These are phyloP conservation scores for Crocidura indochinensis DNA, from an alignment of 2,797 vertebrate genomes.

Conservation along the genomic window DNA sequence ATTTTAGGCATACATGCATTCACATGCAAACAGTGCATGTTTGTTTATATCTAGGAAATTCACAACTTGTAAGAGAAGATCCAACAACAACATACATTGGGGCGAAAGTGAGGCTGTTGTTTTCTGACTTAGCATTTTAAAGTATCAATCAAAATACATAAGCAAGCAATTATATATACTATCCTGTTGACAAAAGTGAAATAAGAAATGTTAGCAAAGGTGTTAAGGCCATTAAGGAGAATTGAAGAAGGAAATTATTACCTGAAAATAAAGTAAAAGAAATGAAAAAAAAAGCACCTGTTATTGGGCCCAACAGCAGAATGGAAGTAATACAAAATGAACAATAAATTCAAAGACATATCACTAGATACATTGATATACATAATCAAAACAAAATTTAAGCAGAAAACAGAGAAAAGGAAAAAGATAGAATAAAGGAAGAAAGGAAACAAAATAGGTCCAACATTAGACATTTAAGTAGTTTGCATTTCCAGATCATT, in stretches of 20 bases:
- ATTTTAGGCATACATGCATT: too few species aligned
- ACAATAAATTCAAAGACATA: not conserved
- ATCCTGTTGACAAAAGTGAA: not conserved
- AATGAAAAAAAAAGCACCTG: too few species aligned
- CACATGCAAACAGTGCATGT: too few species aligned
- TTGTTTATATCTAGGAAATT: not conserved
- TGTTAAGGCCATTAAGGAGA: too few species aligned
- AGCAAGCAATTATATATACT: not conserved
- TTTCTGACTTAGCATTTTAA: not conserved
- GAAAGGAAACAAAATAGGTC: not conserved
- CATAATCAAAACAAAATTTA: too few species aligned
- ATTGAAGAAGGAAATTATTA: too few species aligned
- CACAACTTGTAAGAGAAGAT: not conserved
- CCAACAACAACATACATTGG: not conserved
- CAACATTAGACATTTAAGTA: too few species aligned
- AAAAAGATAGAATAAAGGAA: not conserved
- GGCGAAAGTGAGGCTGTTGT: not conserved
- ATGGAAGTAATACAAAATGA: too few species aligned
- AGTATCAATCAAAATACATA: not conserved
- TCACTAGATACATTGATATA: too few species aligned
- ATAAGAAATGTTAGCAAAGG: not conserved
- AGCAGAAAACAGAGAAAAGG: not conserved
- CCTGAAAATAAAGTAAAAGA: too few species aligned
- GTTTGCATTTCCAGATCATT: too few species aligned
- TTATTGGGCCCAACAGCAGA: too few species aligned